Conservation (phyloP, 2,113 vertebrate genomes). For the Lipophrys pholis region DNA sequence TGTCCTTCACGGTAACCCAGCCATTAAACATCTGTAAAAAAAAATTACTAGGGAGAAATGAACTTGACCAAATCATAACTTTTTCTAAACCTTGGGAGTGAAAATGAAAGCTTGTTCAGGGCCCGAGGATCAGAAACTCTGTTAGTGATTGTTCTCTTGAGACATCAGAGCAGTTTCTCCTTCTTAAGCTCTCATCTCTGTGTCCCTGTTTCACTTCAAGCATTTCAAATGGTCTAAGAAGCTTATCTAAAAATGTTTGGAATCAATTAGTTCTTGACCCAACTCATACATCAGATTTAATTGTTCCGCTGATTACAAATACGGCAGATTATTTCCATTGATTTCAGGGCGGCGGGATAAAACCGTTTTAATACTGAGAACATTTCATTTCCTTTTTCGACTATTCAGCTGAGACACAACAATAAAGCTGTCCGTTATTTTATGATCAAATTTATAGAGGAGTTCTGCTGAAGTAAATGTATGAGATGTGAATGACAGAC, state of each 20-base stretch:
- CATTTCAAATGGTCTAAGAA: not conserved
- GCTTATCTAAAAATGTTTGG: constrained; percentile 3
- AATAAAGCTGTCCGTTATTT: constrained; percentile 32
- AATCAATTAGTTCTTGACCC: not conserved
- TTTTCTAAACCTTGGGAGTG: constrained; percentile 21
- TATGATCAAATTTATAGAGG: constrained; percentile 33
- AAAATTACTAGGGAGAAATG: constrained; percentile 19
- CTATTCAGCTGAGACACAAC: constrained; percentile 12
- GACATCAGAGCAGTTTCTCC: not conserved
- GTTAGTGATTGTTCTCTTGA: not conserved
- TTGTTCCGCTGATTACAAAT: not conserved
- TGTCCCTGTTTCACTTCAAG: not conserved
- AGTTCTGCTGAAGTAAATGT: constrained; percentile 25
- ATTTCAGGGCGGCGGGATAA: constrained; percentile 1
- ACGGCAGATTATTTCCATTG: constrained; percentile 2
- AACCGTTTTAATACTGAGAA: constrained; percentile 30
- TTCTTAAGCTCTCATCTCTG: not conserved
- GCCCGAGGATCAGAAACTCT: constrained; percentile 19
- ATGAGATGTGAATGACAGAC: constrained; percentile 34
- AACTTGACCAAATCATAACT: constrained; percentile 5
- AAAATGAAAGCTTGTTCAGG: constrained; percentile 22
- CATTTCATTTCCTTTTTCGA: constrained; percentile 28
- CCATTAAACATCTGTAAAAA: not conserved
- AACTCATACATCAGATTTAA: not conserved
- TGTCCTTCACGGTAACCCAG: not conserved